Conservation (phyloP, 2,888 invertebrate genomes). For the Mimas tiliae region DNA sequence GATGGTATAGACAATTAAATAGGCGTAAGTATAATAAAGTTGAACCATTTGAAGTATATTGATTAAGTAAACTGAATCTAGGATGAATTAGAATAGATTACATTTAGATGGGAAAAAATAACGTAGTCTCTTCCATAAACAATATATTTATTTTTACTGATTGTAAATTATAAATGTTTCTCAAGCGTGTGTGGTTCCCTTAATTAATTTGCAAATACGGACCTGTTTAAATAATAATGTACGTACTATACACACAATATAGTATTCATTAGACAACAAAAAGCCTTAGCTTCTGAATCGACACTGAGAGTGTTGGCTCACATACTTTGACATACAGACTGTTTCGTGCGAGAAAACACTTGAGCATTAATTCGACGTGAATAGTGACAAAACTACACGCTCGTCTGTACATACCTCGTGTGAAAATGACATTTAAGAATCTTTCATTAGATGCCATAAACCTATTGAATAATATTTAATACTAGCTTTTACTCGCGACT, state of each 20-base stretch:
- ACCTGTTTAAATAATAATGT: neutral
- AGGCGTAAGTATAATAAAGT: too few relatives aligned
- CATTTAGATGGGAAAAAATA: too few relatives aligned
- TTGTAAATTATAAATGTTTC: neutral
- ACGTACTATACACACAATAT: slow-evolving; percentile 31
- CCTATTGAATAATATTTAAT: neutral
- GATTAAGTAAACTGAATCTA: too few relatives aligned
- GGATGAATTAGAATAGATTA: too few relatives aligned
- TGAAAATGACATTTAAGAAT: slow-evolving; percentile 20
- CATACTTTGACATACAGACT: neutral
- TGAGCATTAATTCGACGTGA: slow-evolving; percentile 30
- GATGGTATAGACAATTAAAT: too few relatives aligned
- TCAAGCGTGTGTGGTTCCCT: too few relatives aligned
- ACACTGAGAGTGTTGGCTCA: neutral
- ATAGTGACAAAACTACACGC: slow-evolving; percentile 8
- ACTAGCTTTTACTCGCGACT: neutral
- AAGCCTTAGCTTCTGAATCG: slow-evolving; percentile 38
- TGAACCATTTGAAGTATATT: too few relatives aligned
- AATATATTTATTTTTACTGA: neutral
- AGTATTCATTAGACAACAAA: slow-evolving; percentile 44
- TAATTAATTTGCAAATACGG: neutral
- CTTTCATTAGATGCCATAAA: slow-evolving; percentile 14
- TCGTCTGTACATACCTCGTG: slow-evolving; percentile 10
- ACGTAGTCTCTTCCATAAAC: too few relatives aligned
- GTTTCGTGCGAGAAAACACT: slow-evolving; percentile 29